Conservation (phyloP, 2,888 invertebrate genomes). For the Andrena minutula region DNA sequence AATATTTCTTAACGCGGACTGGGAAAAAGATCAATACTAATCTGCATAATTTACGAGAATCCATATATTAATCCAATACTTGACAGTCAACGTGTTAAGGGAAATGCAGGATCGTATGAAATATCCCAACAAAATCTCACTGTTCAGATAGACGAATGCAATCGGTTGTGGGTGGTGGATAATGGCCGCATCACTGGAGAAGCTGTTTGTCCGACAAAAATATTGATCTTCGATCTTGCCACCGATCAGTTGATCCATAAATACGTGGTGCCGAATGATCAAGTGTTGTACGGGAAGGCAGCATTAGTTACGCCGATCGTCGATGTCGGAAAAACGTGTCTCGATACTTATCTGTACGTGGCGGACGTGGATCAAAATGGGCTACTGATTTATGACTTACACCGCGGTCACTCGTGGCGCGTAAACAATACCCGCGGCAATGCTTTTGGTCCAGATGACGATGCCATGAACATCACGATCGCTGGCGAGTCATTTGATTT, state of each 20-base stretch:
- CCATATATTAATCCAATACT: background rate
- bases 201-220: constrained; percentile 82
- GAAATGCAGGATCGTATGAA: background rate
- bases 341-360: constrained; percentile 81
- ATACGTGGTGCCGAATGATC: constrained; percentile 79
- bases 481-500: constrained; percentile 81
- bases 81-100: background rate
- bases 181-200: constrained; percentile 75
- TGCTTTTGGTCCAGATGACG: constrained; percentile 82
- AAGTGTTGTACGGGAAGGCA: constrained; percentile 76
- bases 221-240: constrained; percentile 83
- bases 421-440: constrained; percentile 82
- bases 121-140: constrained; percentile 1
- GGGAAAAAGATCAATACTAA: too few relatives aligned
- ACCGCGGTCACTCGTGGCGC: constrained; percentile 80
- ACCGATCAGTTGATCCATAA: constrained; percentile 81
- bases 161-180: constrained; percentile 85
- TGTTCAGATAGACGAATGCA: constrained; percentile 83
- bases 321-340: constrained; percentile 80
- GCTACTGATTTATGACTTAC: constrained; percentile 80
- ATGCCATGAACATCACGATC: constrained; percentile 81
- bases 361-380: constrained; percentile 82
- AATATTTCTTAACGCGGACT: too few relatives aligned
- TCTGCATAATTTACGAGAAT: too few relatives aligned
- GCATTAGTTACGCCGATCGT: constrained; percentile 82